Evolutionary conservation across 1,140 invertebrate species (phyloP), one percentile per base, ranked within the genome.

Genomic region (Micrasema longulum): DNA sequence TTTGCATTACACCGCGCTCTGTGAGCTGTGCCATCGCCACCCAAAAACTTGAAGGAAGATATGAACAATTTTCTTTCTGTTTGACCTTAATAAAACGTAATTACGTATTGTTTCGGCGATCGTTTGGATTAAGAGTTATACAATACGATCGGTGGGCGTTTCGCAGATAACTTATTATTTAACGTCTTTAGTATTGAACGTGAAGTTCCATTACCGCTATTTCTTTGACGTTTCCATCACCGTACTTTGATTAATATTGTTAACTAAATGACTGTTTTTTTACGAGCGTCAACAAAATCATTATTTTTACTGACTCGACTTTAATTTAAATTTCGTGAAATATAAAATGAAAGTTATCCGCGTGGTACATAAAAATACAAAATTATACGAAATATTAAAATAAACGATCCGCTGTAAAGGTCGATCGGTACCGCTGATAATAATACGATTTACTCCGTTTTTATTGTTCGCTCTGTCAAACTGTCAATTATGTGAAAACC

Each of bases 391-490:
- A 60, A 60, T 60, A 60, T 60, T 20, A 41, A 60, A 60, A 41
- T 7, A 22, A 60, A 60, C 55, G 35, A 52, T 18, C 48, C 43
- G 38, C 35, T n/a, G 26, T 20, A 52, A 38, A 67, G 7, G 48
- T 23, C 48, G 65, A 55, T 41, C 41, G 31, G 43, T 31, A 31
- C 60, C 16, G 5, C 36, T 41, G 68, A 70, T 63, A 70, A 63
- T 64, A 52, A 64, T 52, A 43, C 68, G 43, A 55, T 48, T 57
- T 64, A 45, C 68, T 63, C 38, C 35, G 31, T 71, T 50, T 71
- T 71, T 71, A 74, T 75, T 75, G 53, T 75, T 71, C 52, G 22
- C 65, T 64, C 73, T 71, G 67, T 75, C 70, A 64, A 71, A 75
- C 72, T 62, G 73, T 72, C 73, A 75, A 75, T 75, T 72, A 75